Conservation (phyloP, 1,140 invertebrate genomes). For the Drosophila prosaltans region DNA sequence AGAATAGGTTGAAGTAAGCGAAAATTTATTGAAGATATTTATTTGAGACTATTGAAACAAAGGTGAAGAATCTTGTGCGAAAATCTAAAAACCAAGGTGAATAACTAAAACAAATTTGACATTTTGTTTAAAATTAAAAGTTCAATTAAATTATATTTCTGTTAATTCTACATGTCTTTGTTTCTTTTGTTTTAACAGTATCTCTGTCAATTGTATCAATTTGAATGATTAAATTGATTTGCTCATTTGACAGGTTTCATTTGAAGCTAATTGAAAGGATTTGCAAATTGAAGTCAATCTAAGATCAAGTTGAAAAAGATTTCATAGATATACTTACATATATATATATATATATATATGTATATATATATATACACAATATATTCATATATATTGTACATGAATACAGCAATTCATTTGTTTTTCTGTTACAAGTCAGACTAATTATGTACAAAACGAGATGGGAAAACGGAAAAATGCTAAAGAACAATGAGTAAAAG, state of each 20-base stretch:
- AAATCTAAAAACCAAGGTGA: too few relatives aligned
- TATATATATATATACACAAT: background rate
- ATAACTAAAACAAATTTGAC: too few relatives aligned
- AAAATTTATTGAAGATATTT: too few relatives aligned
- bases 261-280: background rate
- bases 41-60: too few relatives aligned
- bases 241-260: background rate
- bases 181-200: too few relatives aligned
- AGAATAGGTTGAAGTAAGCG: too few relatives aligned
- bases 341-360: background rate
- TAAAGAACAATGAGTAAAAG: background rate
- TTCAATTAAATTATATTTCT: too few relatives aligned
- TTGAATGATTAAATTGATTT: background rate
- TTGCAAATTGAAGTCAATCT: background rate
- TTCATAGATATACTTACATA: background rate
- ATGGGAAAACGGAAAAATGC: slow-evolving; percentile 34
- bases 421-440: slow-evolving; percentile 42
- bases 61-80: too few relatives aligned
- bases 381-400: background rate
- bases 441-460: slow-evolving; percentile 54
- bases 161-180: too few relatives aligned
- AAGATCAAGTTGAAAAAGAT: slow-evolving; percentile 30
- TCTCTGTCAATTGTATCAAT: background rate
- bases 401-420: slow-evolving; percentile 28
- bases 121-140: too few relatives aligned